phyloP scores from a whole-genome alignment of 2,888 invertebrate species.

The Dasypogon diadema region DNA sequence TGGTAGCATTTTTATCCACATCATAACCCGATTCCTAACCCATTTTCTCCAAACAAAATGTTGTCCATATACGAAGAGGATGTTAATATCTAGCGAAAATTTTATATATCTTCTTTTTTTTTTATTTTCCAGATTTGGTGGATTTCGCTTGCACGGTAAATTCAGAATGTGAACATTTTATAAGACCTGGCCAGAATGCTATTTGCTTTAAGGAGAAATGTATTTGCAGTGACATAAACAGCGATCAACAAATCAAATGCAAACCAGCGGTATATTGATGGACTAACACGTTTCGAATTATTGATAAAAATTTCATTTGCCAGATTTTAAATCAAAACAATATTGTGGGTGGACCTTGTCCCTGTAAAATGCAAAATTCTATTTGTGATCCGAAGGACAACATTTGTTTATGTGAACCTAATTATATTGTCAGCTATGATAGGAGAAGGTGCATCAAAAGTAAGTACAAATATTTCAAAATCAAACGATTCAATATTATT shows the following conservation, averaged over 20 bases:
- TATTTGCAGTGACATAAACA: conserved; percentile 6
- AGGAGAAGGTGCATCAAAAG: conserved; percentile 62
- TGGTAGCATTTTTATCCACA: conserved; percentile 42
- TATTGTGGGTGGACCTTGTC: conserved; percentile 64
- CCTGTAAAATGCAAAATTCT: conserved; percentile 61
- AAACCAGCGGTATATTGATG: conserved; percentile 6
- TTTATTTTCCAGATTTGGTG: conserved; percentile 25
- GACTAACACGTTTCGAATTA: neutral
- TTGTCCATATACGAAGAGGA: neutral
- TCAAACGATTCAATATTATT: too few relatives aligned
- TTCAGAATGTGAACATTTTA: conserved; percentile 35
- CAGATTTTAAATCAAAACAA: conserved; percentile 56
- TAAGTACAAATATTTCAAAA: conserved; percentile 57
- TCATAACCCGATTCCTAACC: conserved; percentile 22
- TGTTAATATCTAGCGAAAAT: conserved; percentile 32
- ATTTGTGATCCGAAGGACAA: conserved; percentile 60
- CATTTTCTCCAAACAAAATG: neutral
- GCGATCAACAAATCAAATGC: conserved; percentile 12
- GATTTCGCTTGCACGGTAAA: conserved; percentile 36
- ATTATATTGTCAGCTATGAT: conserved; percentile 61
- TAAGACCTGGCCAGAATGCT: neutral
- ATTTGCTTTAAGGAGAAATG: conserved; percentile 32
- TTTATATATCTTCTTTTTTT: conserved; percentile 6
- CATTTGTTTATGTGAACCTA: conserved; percentile 61
- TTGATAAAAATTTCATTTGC: neutral